Percentiles rank a stretch among this genome's conserved stretches.
These are phyloP conservation scores for Orchesella cincta DNA, from an alignment of 1,140 invertebrate species.

Conservation along the genomic window DNA sequence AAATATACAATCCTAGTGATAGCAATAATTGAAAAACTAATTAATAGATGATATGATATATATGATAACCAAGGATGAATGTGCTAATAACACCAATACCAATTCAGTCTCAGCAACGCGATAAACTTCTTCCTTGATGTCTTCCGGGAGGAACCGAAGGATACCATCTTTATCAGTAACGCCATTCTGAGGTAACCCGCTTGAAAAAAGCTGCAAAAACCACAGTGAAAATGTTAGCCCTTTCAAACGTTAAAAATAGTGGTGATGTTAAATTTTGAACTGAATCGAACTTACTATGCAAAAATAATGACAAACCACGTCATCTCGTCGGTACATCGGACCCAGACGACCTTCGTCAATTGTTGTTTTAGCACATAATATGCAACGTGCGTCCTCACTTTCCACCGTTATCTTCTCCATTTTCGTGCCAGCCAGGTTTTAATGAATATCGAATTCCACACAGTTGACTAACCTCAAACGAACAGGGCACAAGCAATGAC, in stretches of 20 bases:
- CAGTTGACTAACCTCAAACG: no score
- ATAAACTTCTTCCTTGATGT: conserved; percentile 64
- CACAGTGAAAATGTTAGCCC: no score
- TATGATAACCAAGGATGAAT: no score
- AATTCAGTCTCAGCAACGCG: no score
- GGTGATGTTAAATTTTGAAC: conserved; percentile 34
- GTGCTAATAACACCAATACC: no score
- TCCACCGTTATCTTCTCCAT: background rate
- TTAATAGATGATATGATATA: no score
- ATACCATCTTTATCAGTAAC: conserved; percentile 65
- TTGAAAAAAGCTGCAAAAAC: conserved; percentile 53
- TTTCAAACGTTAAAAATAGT: no score
- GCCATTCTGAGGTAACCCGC: conserved; percentile 66
- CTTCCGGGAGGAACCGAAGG: conserved; percentile 64
- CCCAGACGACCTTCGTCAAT: conserved; percentile 61
- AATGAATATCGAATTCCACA: no score
- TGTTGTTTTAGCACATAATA: conserved; percentile 58
- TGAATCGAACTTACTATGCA: conserved; percentile 58
- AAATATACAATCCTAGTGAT: conserved; percentile 63
- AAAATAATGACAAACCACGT: conserved; percentile 61
- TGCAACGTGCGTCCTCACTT: conserved; percentile 52
- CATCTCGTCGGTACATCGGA: conserved; percentile 58
- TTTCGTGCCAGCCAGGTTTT: no score
- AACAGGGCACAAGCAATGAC: no score
- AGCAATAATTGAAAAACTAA: no score